Evolutionary conservation across 1,140 invertebrate genomes (phyloP).

Genomic region (Lanistes nyassanus): DNA sequence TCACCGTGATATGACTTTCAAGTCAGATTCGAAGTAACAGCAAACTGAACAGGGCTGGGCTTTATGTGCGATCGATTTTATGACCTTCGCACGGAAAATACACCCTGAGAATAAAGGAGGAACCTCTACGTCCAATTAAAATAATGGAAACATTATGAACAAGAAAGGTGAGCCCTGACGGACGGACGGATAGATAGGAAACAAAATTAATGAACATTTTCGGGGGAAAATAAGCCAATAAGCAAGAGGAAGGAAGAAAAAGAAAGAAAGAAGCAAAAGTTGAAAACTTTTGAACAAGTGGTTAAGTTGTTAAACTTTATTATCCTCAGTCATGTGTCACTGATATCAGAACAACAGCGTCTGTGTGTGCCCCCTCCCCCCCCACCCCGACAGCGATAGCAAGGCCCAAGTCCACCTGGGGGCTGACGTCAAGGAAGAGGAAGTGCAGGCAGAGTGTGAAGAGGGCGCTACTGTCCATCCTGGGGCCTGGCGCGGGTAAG

Average conservation of each 20-base stretch:
- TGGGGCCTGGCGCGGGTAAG: neutral
- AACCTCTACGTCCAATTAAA: neutral
- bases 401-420: too few species aligned
- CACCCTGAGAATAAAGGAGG: slow-evolving; percentile 18
- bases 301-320: neutral
- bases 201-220: neutral
- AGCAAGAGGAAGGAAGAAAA: slow-evolving; percentile 21
- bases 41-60: too few species aligned
- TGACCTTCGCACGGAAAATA: too few species aligned
- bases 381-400: too few species aligned
- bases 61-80: too few species aligned
- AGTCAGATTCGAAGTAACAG: too few species aligned
- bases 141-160: slow-evolving; percentile 5
- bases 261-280: slow-evolving; percentile 28
- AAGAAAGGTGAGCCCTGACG: slow-evolving; percentile 1
- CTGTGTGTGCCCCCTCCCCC: too few species aligned
- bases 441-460: too few species aligned
- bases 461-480: neutral
- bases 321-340: neutral
- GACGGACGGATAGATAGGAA: slow-evolving; percentile 14
- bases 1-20: too few species aligned
- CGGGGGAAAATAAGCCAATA: neutral
- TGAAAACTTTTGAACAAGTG: neutral
- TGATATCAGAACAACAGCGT: neutral
- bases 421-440: too few species aligned